Base-by-base conservation (phyloP, 2,113 vertebrate species). In the Eclectus roratus region DNA sequence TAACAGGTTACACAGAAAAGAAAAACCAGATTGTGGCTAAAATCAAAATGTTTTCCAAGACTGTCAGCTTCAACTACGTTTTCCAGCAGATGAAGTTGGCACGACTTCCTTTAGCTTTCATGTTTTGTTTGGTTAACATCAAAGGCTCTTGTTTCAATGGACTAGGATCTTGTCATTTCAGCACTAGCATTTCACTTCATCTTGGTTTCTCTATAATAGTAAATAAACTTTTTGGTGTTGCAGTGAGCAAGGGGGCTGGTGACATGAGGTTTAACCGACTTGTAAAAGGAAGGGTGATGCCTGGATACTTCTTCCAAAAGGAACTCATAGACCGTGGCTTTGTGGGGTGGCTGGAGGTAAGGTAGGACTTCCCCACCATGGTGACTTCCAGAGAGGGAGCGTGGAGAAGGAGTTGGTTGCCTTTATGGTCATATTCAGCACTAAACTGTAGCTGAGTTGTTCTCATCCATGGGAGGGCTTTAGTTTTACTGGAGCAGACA, bases 41-140 rank as follows among this genome's bases (percentile, higher is more conserved):
- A 93, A 88, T 63, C 31, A 78, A 73, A 95, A 50, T 12, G 1
- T 92, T 91, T 91, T 80, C 68, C 7, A 19, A 43, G 64, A 43
- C 9, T 44, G 79, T 89, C 85, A 70, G 17, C 50, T 93, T 88
- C 76, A 88, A 37, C 41, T 82, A 78, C 8, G 31, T 53, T 85
- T 93, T 43, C 63, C 55, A 35, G 43, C 33, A 41, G 79, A 39
- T 85, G 58, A 85, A 68, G 71, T 35, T 93, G 88, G 39, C 71
- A 25, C 80, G 63, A 58, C 68, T 96, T 94, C 68, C 88, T 94
- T 77, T 39, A 29, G 72, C 79, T 94, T 85, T 93, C 63, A 28
- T 70, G 49, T 89, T 96, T 73, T 73, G 25, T 88, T 95, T 94
- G 80, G 39, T 35, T 47, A 68, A 80, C 61, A 68, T 91, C 90